Evolutionary conservation across 2,113 vertebrate genomes (phyloP).

Genomic region (Oenanthe melanoleuca): DNA sequence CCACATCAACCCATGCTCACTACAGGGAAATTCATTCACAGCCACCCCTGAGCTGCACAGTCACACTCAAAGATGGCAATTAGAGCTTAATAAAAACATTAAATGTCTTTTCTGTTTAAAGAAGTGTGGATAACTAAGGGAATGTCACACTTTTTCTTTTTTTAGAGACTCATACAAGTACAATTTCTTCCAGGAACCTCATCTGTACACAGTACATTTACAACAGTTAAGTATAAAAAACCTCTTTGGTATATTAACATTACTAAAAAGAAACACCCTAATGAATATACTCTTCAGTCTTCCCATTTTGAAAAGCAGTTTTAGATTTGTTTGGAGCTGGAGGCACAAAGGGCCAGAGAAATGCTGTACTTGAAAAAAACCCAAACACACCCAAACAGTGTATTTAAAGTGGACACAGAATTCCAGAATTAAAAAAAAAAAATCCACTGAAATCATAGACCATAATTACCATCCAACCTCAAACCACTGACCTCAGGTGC

Average conservation of each 20-base stretch:
- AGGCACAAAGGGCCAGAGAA: not conserved
- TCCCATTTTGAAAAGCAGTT: not conserved
- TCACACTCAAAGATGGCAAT: not conserved
- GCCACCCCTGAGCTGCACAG: not conserved
- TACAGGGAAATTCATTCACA: not conserved
- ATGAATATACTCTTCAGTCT: not conserved
- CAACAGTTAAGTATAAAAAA: not conserved
- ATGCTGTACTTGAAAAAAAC: not conserved
- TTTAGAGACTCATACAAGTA: not conserved
- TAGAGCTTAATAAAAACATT: not conserved
- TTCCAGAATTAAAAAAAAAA: not conserved
- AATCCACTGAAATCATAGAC: not conserved
- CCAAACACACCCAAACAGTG: not conserved
- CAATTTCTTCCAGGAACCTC: slow-evolving; percentile 17
- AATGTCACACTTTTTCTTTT: not conserved
- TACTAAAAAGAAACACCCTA: not conserved
- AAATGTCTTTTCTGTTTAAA: not conserved
- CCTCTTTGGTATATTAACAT: not conserved
- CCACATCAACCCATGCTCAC: not conserved
- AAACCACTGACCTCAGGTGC: not conserved
- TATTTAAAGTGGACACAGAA: not conserved
- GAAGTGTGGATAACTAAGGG: not conserved
- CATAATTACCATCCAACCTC: not conserved
- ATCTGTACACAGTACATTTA: not conserved
- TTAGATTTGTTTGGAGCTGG: not conserved